These are phyloP conservation scores for Andrena chrysosceles DNA, from an alignment of 2,888 invertebrate species.

Conservation along the genomic window DNA sequence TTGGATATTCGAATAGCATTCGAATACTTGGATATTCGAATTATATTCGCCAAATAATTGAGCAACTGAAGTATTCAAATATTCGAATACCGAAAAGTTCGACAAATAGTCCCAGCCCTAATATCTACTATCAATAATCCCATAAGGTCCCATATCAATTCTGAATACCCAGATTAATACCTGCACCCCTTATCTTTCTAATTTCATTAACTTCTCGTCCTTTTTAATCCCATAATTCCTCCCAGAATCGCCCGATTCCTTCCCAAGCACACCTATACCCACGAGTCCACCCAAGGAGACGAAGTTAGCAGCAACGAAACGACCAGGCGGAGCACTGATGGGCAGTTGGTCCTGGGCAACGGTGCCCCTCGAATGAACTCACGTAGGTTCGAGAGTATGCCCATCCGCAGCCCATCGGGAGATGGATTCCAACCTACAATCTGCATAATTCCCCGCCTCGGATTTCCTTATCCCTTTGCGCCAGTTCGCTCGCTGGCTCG, in stretches of 20 bases:
- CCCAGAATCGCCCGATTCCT: conserved; percentile 4
- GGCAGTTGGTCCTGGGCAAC: conserved; percentile 50
- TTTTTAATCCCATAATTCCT: conserved; percentile 19
- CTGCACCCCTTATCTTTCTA: neutral
- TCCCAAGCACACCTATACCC: neutral
- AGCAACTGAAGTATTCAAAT: no score
- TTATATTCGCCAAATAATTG: no score
- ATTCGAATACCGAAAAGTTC: no score
- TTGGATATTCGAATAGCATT: no score
- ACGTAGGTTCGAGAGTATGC: conserved; percentile 69
- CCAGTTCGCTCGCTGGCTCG: conserved; percentile 44
- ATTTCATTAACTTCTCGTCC: conserved; percentile 15
- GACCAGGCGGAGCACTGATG: conserved; percentile 51
- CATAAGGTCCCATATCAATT: no score
- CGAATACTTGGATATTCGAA: no score
- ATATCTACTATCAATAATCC: no score
- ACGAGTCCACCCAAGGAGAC: conserved; percentile 23
- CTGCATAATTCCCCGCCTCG: conserved; percentile 83
- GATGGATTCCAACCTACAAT: conserved; percentile 82
- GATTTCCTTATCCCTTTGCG: conserved; percentile 78
- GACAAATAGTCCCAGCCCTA: no score
- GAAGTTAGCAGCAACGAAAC: conserved; percentile 40
- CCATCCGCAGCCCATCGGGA: conserved; percentile 76
- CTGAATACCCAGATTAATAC: neutral
- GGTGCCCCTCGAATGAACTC: conserved; percentile 65